Percentiles rank a stretch among this genome's conserved stretches.
Evolutionary conservation across 2,888 invertebrate species (phyloP).

Genomic region (Amphiduros pacificus): DNA sequence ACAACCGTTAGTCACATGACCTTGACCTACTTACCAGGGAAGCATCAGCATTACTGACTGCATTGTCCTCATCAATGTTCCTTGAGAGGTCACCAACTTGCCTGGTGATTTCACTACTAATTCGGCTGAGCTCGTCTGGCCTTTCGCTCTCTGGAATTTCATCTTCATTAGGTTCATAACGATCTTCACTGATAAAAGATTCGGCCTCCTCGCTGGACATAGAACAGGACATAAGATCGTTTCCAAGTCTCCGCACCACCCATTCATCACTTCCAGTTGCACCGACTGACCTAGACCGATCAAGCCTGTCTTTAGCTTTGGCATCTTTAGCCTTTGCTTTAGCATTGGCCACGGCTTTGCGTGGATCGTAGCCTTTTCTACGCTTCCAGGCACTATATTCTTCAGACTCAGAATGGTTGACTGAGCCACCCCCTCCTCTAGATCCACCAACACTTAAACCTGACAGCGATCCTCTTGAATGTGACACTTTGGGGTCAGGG

Average conservation of each 20-base stretch:
- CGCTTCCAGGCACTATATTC: slow-evolving; percentile 93
- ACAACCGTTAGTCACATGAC: no score
- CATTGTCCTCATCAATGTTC: not conserved
- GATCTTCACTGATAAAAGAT: not conserved
- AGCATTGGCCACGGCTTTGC: slow-evolving; percentile 87
- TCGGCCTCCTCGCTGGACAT: slow-evolving; percentile 9
- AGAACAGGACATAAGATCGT: not conserved
- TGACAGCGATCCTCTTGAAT: not conserved
- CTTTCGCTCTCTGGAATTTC: slow-evolving; percentile 35
- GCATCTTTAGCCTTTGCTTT: slow-evolving; percentile 46
- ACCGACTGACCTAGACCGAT: not conserved
- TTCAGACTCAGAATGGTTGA: slow-evolving; percentile 62
- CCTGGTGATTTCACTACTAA: slow-evolving; percentile 7
- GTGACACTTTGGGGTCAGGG: not conserved
- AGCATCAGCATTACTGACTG: not conserved
- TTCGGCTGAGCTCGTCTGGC: slow-evolving; percentile 15
- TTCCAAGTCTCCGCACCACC: not conserved
- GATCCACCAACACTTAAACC: not conserved
- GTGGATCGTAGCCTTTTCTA: slow-evolving; percentile 92
- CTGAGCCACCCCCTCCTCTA: slow-evolving; percentile 34
- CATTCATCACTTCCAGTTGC: not conserved
- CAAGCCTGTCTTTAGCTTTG: not conserved
- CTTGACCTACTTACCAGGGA: not conserved
- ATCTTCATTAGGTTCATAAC: slow-evolving; percentile 35
- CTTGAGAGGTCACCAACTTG: slow-evolving; percentile 5